Percentiles rank a stretch among this genome's conserved stretches.
phyloP scores from a whole-genome alignment of 2,888 invertebrate species.

The Tenthredo amoena region DNA sequence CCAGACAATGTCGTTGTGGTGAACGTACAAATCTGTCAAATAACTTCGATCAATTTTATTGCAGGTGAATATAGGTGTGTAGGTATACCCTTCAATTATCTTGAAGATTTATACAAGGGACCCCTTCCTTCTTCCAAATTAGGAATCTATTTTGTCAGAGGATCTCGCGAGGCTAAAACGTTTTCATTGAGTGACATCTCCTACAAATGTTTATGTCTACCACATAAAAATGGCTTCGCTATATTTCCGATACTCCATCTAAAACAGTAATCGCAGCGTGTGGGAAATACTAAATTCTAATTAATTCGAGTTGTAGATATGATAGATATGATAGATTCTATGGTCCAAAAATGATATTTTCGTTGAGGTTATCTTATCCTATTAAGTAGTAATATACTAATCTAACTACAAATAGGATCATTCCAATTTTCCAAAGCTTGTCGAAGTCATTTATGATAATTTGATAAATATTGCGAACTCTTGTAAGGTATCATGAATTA shows the following conservation, averaged over 20 bases:
- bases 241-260: background rate
- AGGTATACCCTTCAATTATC: background rate
- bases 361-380: background rate
- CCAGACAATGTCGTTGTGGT: constrained; percentile 25
- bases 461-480: background rate
- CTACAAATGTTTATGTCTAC: background rate
- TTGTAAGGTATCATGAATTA: background rate
- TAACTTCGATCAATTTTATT: background rate
- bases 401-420: background rate
- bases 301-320: background rate
- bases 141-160: constrained; percentile 9
- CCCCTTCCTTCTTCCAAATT: constrained; percentile 26
- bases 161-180: background rate
- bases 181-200: background rate
- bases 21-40: background rate
- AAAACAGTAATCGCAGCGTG: background rate
- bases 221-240: constrained; percentile 14
- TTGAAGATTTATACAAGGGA: background rate
- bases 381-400: background rate
- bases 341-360: background rate
- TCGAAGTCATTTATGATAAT: background rate
- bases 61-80: background rate
- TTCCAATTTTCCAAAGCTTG: background rate
- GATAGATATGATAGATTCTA: too few relatives aligned
- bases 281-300: background rate